A percentile compares a stretch with the other conserved stretches of the same genome.
Conservation (phyloP, 2,797 vertebrate species). For the Melanotaenia maccullochi region DNA sequence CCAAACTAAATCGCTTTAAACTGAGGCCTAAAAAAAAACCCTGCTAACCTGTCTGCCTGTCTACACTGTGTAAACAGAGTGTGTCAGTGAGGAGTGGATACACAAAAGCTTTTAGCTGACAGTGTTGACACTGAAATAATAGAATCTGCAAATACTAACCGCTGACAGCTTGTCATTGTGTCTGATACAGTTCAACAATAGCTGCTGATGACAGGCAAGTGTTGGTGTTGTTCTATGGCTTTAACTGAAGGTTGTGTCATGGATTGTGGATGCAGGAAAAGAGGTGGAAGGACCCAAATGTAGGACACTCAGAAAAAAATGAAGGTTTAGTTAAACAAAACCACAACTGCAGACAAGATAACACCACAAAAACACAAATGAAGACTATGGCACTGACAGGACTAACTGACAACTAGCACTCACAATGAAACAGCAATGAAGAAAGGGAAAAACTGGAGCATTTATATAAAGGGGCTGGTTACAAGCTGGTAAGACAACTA, state of each 20-base stretch:
- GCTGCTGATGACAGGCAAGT: slow-evolving; percentile 48
- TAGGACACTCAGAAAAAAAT: too few relatives aligned
- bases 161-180: slow-evolving; percentile 42
- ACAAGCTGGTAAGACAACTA: too few relatives aligned
- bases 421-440: too few relatives aligned
- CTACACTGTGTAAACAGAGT: slow-evolving; percentile 24
- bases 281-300: too few relatives aligned
- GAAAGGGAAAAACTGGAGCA: too few relatives aligned
- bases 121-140: slow-evolving; percentile 49
- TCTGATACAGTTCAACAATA: slow-evolving; percentile 52
- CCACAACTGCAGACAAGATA: too few relatives aligned
- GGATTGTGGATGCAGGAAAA: too few relatives aligned
- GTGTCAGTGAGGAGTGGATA: slow-evolving; percentile 22
- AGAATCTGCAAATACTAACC: slow-evolving; percentile 29
- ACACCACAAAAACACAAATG: too few relatives aligned
- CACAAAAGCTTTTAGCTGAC: slow-evolving; percentile 43
- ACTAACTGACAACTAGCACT: too few relatives aligned
- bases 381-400: too few relatives aligned
- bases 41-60: slow-evolving; percentile 39
- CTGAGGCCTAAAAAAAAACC: slow-evolving; percentile 15
- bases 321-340: too few relatives aligned
- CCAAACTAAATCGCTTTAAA: slow-evolving; percentile 28
- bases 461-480: too few relatives aligned
- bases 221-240: slow-evolving; percentile 5
- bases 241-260: slow-evolving; percentile 7